phyloP scores from a whole-genome alignment of 2,113 vertebrate genomes.

The Sinocyclocheilus grahami region DNA sequence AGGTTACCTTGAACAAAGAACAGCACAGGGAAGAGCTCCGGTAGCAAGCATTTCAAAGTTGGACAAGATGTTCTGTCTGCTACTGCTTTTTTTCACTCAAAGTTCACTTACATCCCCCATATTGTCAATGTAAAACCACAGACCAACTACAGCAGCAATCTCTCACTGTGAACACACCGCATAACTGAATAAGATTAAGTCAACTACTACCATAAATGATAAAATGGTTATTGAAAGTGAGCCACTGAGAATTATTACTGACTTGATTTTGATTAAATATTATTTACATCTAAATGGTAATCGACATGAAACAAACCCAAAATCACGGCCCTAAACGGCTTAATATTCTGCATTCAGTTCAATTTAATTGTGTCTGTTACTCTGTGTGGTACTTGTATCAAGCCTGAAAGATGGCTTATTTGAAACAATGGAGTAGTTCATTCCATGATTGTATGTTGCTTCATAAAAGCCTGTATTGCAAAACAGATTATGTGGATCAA shows the following conservation, averaged over 20 bases:
- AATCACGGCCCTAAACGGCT: too few species aligned
- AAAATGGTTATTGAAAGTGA: background rate
- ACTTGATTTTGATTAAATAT: too few species aligned
- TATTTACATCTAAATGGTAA: too few species aligned
- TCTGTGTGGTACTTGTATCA: background rate
- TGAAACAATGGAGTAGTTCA: background rate
- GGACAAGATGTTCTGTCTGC: background rate
- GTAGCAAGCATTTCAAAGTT: background rate
- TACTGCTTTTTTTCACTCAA: too few species aligned
- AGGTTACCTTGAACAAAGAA: background rate
- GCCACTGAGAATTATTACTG: background rate
- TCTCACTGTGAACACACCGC: background rate
- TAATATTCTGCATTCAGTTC: too few species aligned
- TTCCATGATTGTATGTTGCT: background rate
- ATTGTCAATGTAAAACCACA: too few species aligned
- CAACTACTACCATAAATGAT: background rate
- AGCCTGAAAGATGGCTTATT: background rate
- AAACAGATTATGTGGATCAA: background rate
- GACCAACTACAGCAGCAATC: background rate
- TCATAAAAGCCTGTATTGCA: background rate
- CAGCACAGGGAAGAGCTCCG: background rate
- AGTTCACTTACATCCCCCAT: background rate
- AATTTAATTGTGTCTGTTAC: too few species aligned
- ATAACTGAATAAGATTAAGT: background rate
- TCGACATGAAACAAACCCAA: background rate